These are phyloP conservation scores for Latheticus oryzae DNA, from an alignment of 2,888 invertebrate species.

Conservation along the genomic window DNA sequence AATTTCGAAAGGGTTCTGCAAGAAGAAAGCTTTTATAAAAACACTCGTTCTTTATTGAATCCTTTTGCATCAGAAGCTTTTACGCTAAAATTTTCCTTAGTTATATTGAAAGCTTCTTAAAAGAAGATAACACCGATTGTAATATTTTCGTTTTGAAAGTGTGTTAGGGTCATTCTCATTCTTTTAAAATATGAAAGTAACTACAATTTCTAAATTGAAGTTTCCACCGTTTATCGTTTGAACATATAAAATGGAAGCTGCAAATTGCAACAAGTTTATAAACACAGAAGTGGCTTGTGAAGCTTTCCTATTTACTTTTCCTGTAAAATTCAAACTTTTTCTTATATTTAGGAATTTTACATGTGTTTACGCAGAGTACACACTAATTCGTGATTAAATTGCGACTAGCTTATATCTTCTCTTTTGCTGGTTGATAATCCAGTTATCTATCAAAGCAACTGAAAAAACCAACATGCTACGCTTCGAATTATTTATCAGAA, in stretches of 20 bases:
- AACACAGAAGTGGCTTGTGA: constrained; percentile 11
- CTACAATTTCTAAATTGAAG: too few relatives aligned
- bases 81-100: constrained; percentile 15
- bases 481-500: constrained; percentile 31
- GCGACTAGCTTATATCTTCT: constrained; percentile 9
- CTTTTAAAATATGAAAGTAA: too few relatives aligned
- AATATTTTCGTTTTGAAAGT: constrained; percentile 15
- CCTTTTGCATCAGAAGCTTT: constrained; percentile 21
- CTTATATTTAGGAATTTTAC: background rate
- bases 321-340: constrained; percentile 11
- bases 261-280: constrained; percentile 20
- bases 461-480: constrained; percentile 32
- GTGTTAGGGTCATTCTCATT: constrained; percentile 25
- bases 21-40: constrained; percentile 22
- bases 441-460: constrained; percentile 36
- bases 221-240: too few relatives aligned
- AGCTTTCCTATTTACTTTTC: constrained; percentile 8
- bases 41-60: constrained; percentile 15
- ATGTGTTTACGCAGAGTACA: background rate
- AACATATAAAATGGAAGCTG: constrained; percentile 5
- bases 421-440: constrained; percentile 25
- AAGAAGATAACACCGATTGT: too few relatives aligned
- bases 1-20: constrained; percentile 4
- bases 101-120: too few relatives aligned
- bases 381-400: constrained; percentile 13